Percentiles rank a stretch among this genome's conserved stretches.
Conservation (phyloP, 2,888 invertebrate genomes). For the Flexamia atlantica region DNA sequence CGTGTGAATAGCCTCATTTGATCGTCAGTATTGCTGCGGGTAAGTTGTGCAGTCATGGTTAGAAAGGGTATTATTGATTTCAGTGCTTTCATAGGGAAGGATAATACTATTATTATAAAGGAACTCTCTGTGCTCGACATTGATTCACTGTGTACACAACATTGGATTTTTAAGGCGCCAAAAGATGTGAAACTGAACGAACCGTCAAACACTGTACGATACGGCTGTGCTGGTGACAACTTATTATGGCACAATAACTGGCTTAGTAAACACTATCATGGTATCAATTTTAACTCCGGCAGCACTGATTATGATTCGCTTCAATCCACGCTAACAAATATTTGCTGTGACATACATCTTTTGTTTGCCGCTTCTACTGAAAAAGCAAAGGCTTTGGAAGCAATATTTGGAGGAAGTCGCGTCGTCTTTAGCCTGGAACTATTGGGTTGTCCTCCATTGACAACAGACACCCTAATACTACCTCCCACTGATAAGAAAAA, state of each 20-base stretch:
- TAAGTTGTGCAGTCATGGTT: neutral
- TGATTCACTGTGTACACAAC: neutral
- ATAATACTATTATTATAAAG: neutral
- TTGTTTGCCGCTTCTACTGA: neutral
- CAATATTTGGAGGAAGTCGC: neutral
- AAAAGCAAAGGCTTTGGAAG: conserved; percentile 1
- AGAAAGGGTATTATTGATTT: neutral
- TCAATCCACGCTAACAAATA: neutral
- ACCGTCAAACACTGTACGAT: neutral
- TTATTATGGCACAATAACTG: neutral
- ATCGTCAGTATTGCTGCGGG: neutral
- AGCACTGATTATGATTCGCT: neutral
- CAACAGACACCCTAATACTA: neutral
- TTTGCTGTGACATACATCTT: neutral
- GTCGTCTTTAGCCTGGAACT: conserved; percentile 5
- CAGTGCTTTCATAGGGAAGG: neutral
- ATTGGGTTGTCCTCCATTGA: neutral
- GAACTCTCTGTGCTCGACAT: neutral
- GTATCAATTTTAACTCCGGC: neutral
- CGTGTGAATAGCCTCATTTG: neutral
- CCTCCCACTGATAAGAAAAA: neutral
- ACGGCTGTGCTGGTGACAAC: neutral
- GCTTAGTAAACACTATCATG: conserved; percentile 8
- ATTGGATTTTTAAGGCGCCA: conserved; percentile 8
- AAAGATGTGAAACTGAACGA: neutral